These are phyloP conservation scores for Procambarus clarkii DNA, from an alignment of 1,140 invertebrate species.

Conservation along the genomic window DNA sequence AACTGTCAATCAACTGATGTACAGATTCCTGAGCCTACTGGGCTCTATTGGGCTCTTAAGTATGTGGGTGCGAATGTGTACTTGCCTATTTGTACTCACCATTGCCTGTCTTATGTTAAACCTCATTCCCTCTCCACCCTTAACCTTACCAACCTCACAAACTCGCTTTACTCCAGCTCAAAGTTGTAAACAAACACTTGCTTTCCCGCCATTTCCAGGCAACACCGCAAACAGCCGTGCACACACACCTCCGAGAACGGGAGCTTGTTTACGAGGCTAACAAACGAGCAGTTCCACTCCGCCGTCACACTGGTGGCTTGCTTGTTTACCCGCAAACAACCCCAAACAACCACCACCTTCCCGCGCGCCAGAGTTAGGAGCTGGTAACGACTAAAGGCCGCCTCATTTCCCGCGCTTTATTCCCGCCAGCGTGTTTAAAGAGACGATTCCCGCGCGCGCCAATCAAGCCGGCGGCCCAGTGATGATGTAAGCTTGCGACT, in stretches of 20 bases:
- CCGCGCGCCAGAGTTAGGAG: background rate
- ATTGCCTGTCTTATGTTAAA: too few species aligned
- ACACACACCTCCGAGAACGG: background rate
- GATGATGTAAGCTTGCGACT: too few species aligned
- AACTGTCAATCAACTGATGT: too few species aligned
- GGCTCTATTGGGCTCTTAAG: too few species aligned
- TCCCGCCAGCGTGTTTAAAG: background rate
- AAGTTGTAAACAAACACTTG: background rate
- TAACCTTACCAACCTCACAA: background rate
- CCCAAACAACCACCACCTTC: background rate
- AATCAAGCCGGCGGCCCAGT: background rate
- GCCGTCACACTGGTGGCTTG: background rate
- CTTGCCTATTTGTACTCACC: too few species aligned
- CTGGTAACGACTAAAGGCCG: background rate
- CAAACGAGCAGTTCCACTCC: background rate
- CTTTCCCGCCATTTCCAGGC: background rate
- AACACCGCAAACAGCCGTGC: background rate
- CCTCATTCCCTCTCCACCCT: background rate
- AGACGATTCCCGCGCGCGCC: background rate
- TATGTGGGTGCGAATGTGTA: too few species aligned
- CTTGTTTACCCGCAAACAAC: constrained; percentile 5
- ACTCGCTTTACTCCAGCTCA: background rate
- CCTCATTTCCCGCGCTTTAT: background rate
- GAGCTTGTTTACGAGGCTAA: constrained; percentile 15
- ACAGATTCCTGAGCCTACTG: too few species aligned